Conservation (phyloP, 2,888 invertebrate genomes). For the Caenorhabditis sinica region DNA sequence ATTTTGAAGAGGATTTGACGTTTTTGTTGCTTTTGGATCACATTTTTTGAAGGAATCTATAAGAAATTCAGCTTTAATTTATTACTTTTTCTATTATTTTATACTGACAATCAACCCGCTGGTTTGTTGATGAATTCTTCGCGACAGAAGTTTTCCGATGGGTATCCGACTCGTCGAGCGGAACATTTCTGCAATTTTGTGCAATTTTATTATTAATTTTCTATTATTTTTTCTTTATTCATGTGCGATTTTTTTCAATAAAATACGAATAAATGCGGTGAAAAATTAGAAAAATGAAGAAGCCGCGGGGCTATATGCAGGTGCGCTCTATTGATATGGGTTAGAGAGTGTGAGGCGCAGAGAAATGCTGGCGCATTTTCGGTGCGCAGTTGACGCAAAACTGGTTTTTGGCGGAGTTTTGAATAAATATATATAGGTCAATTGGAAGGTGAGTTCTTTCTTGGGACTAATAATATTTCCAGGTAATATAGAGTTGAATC, state of each 20-base stretch:
- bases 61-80: conserved; percentile 15
- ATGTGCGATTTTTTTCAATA: neutral
- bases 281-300: conserved; percentile 8
- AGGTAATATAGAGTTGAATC: too few relatives aligned
- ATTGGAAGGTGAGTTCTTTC: too few relatives aligned
- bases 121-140: conserved; percentile 39
- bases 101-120: conserved; percentile 50
- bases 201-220: neutral
- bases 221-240: too few relatives aligned
- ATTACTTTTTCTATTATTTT: neutral
- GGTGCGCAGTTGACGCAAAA: neutral
- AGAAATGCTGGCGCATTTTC: neutral
- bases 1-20: conserved; percentile 79
- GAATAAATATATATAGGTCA: too few relatives aligned
- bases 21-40: conserved; percentile 62
- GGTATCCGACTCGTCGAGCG: conserved; percentile 53
- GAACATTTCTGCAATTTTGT: conserved; percentile 49
- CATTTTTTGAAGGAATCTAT: conserved; percentile 39
- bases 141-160: conserved; percentile 23
- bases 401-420: conserved; percentile 2
- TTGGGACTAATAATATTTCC: too few relatives aligned
- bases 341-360: neutral
- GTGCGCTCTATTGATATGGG: conserved; percentile 12
- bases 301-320: neutral
- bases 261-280: conserved; percentile 4